A percentile compares a stretch with the other conserved stretches of the same genome.
These are phyloP conservation scores for Drosophila chauvacae DNA, from an alignment of 1,140 invertebrate species.

Conservation along the genomic window DNA sequence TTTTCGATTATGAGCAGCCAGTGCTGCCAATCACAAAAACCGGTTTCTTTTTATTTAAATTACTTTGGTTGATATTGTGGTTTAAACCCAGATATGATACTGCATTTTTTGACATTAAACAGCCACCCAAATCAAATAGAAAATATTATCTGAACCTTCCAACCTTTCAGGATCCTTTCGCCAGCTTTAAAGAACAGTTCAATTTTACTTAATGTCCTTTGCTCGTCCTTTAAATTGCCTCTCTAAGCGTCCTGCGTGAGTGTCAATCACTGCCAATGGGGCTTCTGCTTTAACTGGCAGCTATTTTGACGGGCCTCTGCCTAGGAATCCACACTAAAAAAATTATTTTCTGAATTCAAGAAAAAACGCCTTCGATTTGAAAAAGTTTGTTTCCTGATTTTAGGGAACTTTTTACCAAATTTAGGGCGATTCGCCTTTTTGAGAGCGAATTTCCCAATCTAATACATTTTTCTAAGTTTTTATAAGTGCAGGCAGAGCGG, in stretches of 20 bases:
- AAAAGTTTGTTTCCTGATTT: too few species aligned
- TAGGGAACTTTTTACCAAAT: too few species aligned
- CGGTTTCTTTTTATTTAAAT: background rate
- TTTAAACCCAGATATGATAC: too few species aligned
- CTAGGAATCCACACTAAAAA: background rate
- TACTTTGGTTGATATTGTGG: background rate
- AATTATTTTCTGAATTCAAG: too few species aligned
- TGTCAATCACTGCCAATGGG: constrained; percentile 68
- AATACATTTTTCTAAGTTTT: too few species aligned
- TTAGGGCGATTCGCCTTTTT: too few species aligned
- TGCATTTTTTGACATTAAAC: background rate
- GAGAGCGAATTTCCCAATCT: too few species aligned
- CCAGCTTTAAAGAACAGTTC: background rate
- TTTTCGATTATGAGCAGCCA: too few species aligned
- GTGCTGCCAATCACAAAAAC: too few species aligned
- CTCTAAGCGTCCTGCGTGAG: constrained; percentile 53
- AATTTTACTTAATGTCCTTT: background rate
- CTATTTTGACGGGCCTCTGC: constrained; percentile 14
- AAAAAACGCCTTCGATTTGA: too few species aligned
- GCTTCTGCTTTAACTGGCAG: constrained; percentile 19
- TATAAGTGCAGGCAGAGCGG: constrained; percentile 1
- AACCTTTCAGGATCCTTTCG: background rate
- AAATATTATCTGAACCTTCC: background rate
- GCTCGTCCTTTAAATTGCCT: constrained; percentile 18
- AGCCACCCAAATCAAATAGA: background rate